Conservation (phyloP, 1,140 invertebrate species). For the Centruroides sculpturatus region DNA sequence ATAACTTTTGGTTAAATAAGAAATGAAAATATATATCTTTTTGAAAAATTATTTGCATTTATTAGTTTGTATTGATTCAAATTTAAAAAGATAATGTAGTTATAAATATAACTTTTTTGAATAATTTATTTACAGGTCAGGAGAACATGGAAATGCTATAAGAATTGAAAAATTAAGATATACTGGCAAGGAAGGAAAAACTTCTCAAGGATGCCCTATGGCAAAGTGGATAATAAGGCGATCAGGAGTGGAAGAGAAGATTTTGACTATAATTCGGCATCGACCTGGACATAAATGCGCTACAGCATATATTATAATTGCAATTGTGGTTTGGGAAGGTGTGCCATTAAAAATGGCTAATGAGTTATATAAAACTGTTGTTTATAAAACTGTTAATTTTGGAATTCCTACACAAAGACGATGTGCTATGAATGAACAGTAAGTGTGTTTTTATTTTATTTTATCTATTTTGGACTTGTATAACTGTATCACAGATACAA, state of each 20-base stretch:
- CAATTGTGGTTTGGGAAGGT: conserved; percentile 87
- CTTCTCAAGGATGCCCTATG: conserved; percentile 84
- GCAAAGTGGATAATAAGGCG: conserved; percentile 92
- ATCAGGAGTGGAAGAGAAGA: conserved; percentile 70
- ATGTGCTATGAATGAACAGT: conserved; percentile 35
- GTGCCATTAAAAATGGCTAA: conserved; percentile 56
- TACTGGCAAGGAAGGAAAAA: conserved; percentile 91
- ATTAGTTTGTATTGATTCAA: too few relatives aligned
- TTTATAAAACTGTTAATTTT: conserved; percentile 58
- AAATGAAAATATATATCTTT: too few relatives aligned
- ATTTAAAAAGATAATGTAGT: too few relatives aligned
- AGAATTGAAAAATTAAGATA: conserved; percentile 85
- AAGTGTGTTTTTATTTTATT: conserved; percentile 7
- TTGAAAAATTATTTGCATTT: too few relatives aligned
- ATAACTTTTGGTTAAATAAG: too few relatives aligned
- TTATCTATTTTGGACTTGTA: too few relatives aligned
- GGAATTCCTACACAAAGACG: conserved; percentile 24
- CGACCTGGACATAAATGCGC: conserved; percentile 65
- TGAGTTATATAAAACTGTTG: conserved; percentile 65
- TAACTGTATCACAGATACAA: too few relatives aligned
- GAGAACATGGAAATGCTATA: conserved; percentile 39
- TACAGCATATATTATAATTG: conserved; percentile 75
- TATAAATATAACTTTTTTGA: too few relatives aligned
- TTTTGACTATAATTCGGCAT: conserved; percentile 75
- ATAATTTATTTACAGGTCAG: conserved; percentile 3